Percentiles rank a stretch among this genome's conserved stretches.
Evolutionary conservation across 2,888 invertebrate genomes (phyloP).

Genomic region (Eledone cirrhosa): DNA sequence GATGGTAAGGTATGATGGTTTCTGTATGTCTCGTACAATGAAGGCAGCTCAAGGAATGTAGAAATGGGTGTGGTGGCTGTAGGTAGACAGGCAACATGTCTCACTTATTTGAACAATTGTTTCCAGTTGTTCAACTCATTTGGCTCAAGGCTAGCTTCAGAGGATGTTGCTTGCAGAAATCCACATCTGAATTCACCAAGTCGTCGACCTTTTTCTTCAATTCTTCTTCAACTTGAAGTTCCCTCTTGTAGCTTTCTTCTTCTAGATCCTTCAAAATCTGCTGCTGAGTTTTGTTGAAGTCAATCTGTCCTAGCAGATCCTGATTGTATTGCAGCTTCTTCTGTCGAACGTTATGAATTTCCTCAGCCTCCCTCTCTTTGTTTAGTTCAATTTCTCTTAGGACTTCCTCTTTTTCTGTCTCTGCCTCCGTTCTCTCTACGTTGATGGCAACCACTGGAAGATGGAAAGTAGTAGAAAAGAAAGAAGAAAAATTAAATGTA

Average conservation of each 20-base stretch:
- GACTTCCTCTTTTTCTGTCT: background rate
- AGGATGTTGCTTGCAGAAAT: too few relatives aligned
- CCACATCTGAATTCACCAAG: background rate
- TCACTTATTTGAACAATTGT: too few relatives aligned
- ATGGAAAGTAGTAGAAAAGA: too few relatives aligned
- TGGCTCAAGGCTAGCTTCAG: too few relatives aligned
- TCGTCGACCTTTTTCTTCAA: background rate
- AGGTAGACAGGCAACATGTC: too few relatives aligned
- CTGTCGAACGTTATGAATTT: background rate
- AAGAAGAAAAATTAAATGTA: too few relatives aligned
- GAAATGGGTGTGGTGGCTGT: too few relatives aligned
- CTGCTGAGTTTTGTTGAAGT: background rate
- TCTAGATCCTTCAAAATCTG: background rate
- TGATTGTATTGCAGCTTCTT: background rate
- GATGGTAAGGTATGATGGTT: too few relatives aligned
- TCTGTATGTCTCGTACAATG: too few relatives aligned
- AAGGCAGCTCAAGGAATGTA: too few relatives aligned
- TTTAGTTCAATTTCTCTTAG: background rate
- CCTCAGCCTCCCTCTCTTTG: constrained; percentile 1
- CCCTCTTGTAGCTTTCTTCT: background rate
- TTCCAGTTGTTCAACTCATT: too few relatives aligned
- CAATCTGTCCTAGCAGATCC: constrained; percentile 15
- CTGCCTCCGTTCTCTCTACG: background rate
- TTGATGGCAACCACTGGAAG: constrained; percentile 4
- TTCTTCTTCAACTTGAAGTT: background rate